Conservation (phyloP, 2,113 vertebrate species). For the Cheilinus undulatus region DNA sequence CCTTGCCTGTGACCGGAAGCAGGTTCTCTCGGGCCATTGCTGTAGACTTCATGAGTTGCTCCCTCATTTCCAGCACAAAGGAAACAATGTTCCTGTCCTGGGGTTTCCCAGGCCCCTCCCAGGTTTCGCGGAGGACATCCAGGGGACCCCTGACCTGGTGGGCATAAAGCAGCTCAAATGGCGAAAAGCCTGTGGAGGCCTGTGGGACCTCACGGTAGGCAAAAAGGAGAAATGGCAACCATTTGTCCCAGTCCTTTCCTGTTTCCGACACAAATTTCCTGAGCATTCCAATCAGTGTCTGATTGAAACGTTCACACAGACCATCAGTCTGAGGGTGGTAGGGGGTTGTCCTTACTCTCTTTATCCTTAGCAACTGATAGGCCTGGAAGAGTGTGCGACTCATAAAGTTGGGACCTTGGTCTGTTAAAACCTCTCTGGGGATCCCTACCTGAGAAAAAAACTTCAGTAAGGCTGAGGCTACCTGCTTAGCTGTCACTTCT, state of each 20-base stretch:
- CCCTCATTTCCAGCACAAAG: background rate
- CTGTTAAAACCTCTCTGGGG: background rate
- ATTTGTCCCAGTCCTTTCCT: background rate
- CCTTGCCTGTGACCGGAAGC: background rate
- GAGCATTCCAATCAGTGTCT: background rate
- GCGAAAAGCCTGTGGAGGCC: background rate
- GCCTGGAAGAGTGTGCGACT: background rate
- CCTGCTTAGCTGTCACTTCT: background rate
- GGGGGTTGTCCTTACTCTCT: too few species aligned
- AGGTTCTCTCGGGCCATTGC: constrained; percentile 6
- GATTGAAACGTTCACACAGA: too few species aligned
- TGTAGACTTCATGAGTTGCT: background rate
- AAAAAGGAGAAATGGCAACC: background rate
- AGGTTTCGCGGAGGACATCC: background rate
- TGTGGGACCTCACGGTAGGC: background rate
- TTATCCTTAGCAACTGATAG: background rate
- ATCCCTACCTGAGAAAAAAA: background rate
- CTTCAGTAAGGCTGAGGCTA: background rate
- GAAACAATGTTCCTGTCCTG: background rate
- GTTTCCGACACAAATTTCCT: background rate
- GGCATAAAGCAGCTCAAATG: background rate
- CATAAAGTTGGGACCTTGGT: background rate
- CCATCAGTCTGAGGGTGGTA: too few species aligned
- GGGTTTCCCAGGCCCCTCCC: too few species aligned
- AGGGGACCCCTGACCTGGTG: background rate